Conservation (phyloP, 2,888 invertebrate genomes). For the Charanyca ferruginea region DNA sequence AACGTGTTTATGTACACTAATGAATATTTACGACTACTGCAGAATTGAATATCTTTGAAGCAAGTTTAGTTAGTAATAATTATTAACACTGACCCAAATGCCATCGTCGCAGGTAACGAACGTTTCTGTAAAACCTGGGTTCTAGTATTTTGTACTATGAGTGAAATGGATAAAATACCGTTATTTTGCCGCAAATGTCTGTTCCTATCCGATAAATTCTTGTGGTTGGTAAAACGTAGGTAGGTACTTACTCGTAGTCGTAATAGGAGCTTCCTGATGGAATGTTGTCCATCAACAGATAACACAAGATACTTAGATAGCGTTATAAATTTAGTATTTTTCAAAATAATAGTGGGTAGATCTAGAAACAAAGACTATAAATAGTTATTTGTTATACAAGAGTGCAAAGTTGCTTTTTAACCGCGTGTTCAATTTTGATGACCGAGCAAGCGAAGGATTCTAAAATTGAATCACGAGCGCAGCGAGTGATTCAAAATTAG, state of each 20-base stretch:
- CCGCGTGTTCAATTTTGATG: too few relatives aligned
- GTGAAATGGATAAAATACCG: slow-evolving; percentile 49
- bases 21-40: slow-evolving; percentile 40
- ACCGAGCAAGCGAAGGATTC: too few relatives aligned
- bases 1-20: slow-evolving; percentile 40
- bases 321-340: too few relatives aligned
- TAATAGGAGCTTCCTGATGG: slow-evolving; percentile 27
- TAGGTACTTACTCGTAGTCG: slow-evolving; percentile 1
- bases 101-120: slow-evolving; percentile 24
- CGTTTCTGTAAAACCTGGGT: slow-evolving; percentile 11
- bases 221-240: slow-evolving; percentile 62
- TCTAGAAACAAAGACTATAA: too few relatives aligned
- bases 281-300: slow-evolving; percentile 32
- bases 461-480: too few relatives aligned
- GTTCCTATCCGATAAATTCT: slow-evolving; percentile 55
- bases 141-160: slow-evolving; percentile 13
- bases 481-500: too few relatives aligned
- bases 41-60: slow-evolving; percentile 35
- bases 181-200: slow-evolving; percentile 63
- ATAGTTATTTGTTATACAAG: too few relatives aligned
- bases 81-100: slow-evolving; percentile 49
- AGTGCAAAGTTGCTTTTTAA: too few relatives aligned
- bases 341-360: too few relatives aligned
- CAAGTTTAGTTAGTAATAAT: slow-evolving; percentile 26
- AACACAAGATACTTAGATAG: too few relatives aligned